Conservation (phyloP, 2,797 vertebrate species). For the Alosa sapidissima region DNA sequence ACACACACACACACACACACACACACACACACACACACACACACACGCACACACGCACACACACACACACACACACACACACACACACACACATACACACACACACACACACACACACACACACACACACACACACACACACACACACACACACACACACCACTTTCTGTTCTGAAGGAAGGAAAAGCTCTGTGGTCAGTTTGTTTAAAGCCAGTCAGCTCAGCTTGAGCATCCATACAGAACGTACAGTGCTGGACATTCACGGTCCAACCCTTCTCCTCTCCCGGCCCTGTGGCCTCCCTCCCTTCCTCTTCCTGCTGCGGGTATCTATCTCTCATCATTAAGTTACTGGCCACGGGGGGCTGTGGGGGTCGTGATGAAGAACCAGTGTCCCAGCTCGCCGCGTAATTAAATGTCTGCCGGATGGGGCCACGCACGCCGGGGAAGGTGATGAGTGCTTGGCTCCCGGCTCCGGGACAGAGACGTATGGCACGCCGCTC, state of each 20-base stretch:
- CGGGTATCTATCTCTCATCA: slow-evolving; percentile 59
- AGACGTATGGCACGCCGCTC: slow-evolving; percentile 64
- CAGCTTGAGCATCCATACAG: neutral
- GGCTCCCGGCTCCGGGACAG: slow-evolving; percentile 56
- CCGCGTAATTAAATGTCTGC: slow-evolving; percentile 73
- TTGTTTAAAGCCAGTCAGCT: neutral
- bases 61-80: slow-evolving; percentile 40
- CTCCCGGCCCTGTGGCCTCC: neutral
- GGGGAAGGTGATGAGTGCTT: slow-evolving; percentile 62
- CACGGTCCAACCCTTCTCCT: neutral
- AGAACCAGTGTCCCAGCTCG: slow-evolving; percentile 53
- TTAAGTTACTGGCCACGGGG: slow-evolving; percentile 71
- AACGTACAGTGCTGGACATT: neutral
- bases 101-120: too few relatives aligned
- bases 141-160: slow-evolving; percentile 32
- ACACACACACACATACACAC: too few relatives aligned
- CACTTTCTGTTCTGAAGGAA: neutral
- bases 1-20: slow-evolving; percentile 41
- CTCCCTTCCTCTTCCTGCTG: neutral
- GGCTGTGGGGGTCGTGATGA: slow-evolving; percentile 52
- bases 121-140: slow-evolving; percentile 41
- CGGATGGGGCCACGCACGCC: slow-evolving; percentile 59
- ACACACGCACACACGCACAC: slow-evolving; percentile 44
- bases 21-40: slow-evolving; percentile 44
- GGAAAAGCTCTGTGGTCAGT: neutral